These are phyloP conservation scores for Mungos mungo DNA, from an alignment of 2,113 vertebrate genomes.

Conservation along the genomic window DNA sequence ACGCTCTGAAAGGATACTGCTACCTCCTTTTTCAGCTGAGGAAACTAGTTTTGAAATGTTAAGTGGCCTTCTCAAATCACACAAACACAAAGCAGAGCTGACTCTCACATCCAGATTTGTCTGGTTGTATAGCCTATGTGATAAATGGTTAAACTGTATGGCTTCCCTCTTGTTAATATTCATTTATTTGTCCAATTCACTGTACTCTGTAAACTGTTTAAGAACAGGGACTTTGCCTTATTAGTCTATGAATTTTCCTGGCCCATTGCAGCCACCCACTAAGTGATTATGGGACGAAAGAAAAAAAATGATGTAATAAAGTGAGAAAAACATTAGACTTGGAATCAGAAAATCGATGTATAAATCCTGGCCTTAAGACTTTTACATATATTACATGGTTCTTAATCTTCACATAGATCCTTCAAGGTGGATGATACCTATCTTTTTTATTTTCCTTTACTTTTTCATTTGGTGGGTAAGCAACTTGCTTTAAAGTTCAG, in stretches of 20 bases:
- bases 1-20: background rate
- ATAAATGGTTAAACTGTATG: background rate
- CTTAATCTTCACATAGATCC: conserved; percentile 1
- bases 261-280: background rate
- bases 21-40: conserved; percentile 1
- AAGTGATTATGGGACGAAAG: background rate
- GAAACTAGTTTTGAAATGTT: background rate
- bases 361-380: background rate
- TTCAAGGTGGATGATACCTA: background rate
- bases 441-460: background rate
- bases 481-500: background rate
- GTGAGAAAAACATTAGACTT: background rate
- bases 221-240: background rate
- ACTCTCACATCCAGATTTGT: conserved; percentile 15
- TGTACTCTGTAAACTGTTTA: background rate
- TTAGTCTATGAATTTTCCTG: background rate
- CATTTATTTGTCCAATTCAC: background rate
- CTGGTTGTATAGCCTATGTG: background rate
- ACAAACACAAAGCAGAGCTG: background rate
- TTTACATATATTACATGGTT: background rate
- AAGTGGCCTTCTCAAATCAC: background rate
- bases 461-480: background rate
- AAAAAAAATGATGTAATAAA: background rate
- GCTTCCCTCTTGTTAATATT: background rate
- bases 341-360: background rate